Evolutionary conservation across 2,888 invertebrate species (phyloP).

Genomic region (Sialis lutaria): DNA sequence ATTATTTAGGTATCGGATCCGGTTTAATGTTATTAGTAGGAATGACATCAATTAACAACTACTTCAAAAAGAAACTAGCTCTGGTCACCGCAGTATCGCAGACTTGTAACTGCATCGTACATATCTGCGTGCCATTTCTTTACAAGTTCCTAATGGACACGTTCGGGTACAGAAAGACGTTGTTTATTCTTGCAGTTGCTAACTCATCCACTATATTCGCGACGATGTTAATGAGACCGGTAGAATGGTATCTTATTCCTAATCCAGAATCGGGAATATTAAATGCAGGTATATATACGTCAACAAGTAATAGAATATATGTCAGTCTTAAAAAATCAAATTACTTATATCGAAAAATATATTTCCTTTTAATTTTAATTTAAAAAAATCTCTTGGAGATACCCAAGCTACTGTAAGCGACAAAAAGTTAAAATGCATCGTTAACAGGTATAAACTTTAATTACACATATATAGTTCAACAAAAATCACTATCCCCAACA

Average conservation of each 20-base stretch:
- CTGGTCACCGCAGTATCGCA: constrained; percentile 63
- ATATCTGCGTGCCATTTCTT: constrained; percentile 47
- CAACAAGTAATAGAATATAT: too few species aligned
- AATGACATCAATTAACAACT: constrained; percentile 56
- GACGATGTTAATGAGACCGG: constrained; percentile 55
- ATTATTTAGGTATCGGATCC: constrained; percentile 43
- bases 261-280: too few species aligned
- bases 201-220: constrained; percentile 49
- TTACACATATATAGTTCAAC: too few species aligned
- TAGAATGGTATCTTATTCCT: constrained; percentile 43
- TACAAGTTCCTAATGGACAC: constrained; percentile 38
- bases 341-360: too few species aligned
- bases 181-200: constrained; percentile 44
- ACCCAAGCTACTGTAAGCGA: too few species aligned
- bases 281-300: too few species aligned
- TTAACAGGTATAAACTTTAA: too few species aligned
- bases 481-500: too few species aligned
- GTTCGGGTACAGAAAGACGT: constrained; percentile 55
- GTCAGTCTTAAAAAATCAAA: too few species aligned
- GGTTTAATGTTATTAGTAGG: constrained; percentile 56
- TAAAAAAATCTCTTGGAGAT: too few species aligned
- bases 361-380: too few species aligned
- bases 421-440: too few species aligned
- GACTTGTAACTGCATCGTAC: constrained; percentile 45
- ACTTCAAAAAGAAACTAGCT: constrained; percentile 49